A percentile compares a stretch with the other conserved stretches of the same genome.
Evolutionary conservation across 2,888 invertebrate genomes (phyloP).

Genomic region (Mythimna ferrago): DNA sequence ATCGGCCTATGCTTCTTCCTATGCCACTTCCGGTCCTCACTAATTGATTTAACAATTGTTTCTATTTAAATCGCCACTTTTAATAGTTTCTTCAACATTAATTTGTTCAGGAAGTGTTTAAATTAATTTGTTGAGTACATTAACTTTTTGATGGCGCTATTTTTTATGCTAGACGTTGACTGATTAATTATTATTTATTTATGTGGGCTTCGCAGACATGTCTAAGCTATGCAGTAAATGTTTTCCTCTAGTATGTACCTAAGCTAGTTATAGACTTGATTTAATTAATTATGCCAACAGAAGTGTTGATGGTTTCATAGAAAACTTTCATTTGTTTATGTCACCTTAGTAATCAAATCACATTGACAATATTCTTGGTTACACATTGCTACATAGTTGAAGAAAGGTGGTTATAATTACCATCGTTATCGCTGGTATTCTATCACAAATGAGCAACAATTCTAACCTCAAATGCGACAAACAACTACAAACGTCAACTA

Average conservation of each 20-base stretch:
- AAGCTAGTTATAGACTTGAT: slow-evolving; percentile 28
- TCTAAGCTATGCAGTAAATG: slow-evolving; percentile 25
- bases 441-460: not conserved
- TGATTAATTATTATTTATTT: slow-evolving; percentile 53
- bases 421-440: not conserved
- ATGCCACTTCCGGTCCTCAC: slow-evolving; percentile 72
- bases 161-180: slow-evolving; percentile 34
- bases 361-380: not conserved
- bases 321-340: slow-evolving; percentile 43
- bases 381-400: not conserved
- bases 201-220: slow-evolving; percentile 31
- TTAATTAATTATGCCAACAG: slow-evolving; percentile 21
- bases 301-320: slow-evolving; percentile 18
- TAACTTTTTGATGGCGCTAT: slow-evolving; percentile 27
- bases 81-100: slow-evolving; percentile 56
- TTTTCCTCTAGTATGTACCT: slow-evolving; percentile 2
- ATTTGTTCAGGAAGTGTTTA: slow-evolving; percentile 60
- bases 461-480: not conserved
- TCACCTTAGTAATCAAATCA: slow-evolving; percentile 20
- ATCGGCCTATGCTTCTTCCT: slow-evolving; percentile 74
- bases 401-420: not conserved
- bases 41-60: slow-evolving; percentile 73
- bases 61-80: slow-evolving; percentile 65
- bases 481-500: slow-evolving; percentile 2
- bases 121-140: slow-evolving; percentile 43